Percentiles rank a stretch among this genome's conserved stretches.
phyloP scores from a whole-genome alignment of 2,888 invertebrate species.

The Diachrysia chrysitis region DNA sequence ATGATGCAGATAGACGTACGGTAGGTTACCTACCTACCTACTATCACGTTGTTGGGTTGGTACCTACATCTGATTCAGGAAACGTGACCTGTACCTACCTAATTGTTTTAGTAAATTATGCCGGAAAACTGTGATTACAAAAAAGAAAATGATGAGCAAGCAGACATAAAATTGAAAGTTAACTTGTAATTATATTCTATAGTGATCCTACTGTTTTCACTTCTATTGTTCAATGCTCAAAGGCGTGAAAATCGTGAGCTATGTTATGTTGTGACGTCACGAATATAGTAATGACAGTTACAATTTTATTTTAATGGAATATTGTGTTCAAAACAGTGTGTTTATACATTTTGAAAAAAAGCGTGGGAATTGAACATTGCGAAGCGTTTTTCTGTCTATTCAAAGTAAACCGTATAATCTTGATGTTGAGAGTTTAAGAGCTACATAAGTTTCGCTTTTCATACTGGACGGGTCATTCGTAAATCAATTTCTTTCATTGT shows the following conservation, averaged over 20 bases:
- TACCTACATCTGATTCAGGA: background rate
- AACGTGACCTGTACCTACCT: constrained; percentile 7
- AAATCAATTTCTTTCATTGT: constrained; percentile 21
- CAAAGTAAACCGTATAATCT: constrained; percentile 63
- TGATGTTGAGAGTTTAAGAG: constrained; percentile 15
- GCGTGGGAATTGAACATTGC: constrained; percentile 50
- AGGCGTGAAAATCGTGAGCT: constrained; percentile 76
- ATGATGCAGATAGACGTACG: background rate
- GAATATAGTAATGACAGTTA: constrained; percentile 18
- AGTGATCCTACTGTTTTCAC: constrained; percentile 81
- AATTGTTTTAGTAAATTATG: constrained; percentile 33
- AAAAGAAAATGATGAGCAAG: constrained; percentile 44
- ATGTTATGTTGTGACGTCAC: constrained; percentile 48
- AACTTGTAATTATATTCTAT: constrained; percentile 72
- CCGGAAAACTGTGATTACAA: constrained; percentile 54
- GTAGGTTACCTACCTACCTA: background rate
- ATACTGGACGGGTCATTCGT: constrained; percentile 36
- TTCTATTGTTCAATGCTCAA: constrained; percentile 83
- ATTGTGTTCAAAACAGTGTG: constrained; percentile 27
- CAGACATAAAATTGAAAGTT: constrained; percentile 76
- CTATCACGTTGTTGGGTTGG: background rate
- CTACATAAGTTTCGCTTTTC: constrained; percentile 46
- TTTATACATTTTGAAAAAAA: constrained; percentile 38
- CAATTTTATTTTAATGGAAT: constrained; percentile 19
- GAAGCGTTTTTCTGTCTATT: constrained; percentile 46